phyloP scores from a whole-genome alignment of 2,888 invertebrate species.

The Dicyrtomina minuta region DNA sequence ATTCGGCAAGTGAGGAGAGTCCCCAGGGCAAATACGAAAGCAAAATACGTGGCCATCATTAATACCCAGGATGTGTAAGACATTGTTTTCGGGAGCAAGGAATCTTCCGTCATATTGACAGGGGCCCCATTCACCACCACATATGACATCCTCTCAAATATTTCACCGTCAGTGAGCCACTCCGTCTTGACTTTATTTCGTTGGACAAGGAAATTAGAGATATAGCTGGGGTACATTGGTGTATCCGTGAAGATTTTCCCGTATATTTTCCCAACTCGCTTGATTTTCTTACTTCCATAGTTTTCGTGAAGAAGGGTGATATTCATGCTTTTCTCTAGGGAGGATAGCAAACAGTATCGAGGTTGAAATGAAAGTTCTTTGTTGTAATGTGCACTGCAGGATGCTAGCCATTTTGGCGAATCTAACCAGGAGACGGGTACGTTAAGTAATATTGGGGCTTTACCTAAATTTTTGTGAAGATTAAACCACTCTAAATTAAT shows the following conservation, averaged over 20 bases:
- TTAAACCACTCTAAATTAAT: not conserved
- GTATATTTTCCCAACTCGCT: not conserved
- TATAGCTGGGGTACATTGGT: not conserved
- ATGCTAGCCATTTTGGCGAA: constrained; percentile 10
- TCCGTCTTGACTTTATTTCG: not conserved
- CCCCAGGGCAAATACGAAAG: not conserved
- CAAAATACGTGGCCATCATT: not conserved
- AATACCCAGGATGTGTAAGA: constrained; percentile 1
- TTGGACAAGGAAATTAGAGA: not conserved
- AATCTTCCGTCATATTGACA: too few relatives aligned
- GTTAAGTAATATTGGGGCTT: not conserved
- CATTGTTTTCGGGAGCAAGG: not conserved
- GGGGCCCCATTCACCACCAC: constrained; percentile 1
- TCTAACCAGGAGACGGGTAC: not conserved
- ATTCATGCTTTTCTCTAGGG: constrained; percentile 10
- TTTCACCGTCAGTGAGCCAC: constrained; percentile 21
- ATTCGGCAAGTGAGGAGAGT: not conserved
- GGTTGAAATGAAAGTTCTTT: constrained; percentile 6
- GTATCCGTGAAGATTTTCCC: constrained; percentile 15
- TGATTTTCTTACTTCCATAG: not conserved
- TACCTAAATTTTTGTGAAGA: not conserved
- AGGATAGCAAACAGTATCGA: not conserved
- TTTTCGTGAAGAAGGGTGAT: constrained; percentile 20
- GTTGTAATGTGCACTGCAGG: not conserved
- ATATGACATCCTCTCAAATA: constrained; percentile 11